Evolutionary conservation across 2,797 vertebrate species (phyloP).

Genomic region (Xyrichtys novacula): DNA sequence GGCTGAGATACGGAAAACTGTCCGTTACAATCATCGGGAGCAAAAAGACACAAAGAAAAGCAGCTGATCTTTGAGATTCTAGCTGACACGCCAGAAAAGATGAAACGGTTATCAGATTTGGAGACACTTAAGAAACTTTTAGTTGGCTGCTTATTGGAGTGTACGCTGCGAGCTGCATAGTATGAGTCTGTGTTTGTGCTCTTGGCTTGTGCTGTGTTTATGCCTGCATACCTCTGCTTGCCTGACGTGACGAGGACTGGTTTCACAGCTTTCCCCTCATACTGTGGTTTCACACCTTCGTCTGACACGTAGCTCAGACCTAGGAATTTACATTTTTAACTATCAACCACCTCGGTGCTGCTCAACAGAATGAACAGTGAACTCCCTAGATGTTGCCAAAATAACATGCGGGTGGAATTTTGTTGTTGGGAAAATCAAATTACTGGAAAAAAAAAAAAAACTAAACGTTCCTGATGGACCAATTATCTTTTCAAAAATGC

Average conservation of each 20-base stretch:
- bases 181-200: conserved; percentile 3
- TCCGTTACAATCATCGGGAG: no score
- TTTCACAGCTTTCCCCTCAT: conserved; percentile 57
- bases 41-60: no score
- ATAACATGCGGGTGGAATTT: neutral
- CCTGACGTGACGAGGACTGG: conserved; percentile 36
- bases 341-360: neutral
- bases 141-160: neutral
- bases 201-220: conserved; percentile 18
- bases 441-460: neutral
- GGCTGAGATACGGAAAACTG: no score
- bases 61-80: no score
- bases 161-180: neutral
- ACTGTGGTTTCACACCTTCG: conserved; percentile 41
- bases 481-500: neutral
- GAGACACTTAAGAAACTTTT: neutral
- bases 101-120: neutral
- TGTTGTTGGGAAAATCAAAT: neutral
- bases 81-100: neutral
- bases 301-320: conserved; percentile 6
- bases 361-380: conserved; percentile 4
- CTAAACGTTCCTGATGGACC: no score
- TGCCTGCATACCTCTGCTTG: conserved; percentile 29
- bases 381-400: neutral
- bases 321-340: conserved; percentile 29